A percentile compares a stretch with the other conserved stretches of the same genome.
Evolutionary conservation across 2,888 invertebrate genomes (phyloP).

Genomic region (Epiperipatus broadwayi): DNA sequence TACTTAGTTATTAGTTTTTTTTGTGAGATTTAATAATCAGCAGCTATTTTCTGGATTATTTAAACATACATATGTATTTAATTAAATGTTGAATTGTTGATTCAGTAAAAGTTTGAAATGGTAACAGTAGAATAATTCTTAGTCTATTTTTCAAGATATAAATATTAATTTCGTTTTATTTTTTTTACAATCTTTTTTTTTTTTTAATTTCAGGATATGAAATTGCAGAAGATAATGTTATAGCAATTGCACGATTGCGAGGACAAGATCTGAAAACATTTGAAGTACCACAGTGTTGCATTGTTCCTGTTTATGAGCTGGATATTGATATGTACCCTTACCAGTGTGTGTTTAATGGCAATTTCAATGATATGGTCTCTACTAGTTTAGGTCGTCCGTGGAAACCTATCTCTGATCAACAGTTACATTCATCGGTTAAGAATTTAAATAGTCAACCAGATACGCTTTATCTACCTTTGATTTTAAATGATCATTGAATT

Average conservation of each 20-base stretch:
- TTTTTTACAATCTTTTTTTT: constrained; percentile 8
- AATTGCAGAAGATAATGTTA: constrained; percentile 40
- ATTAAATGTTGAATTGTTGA: too few species aligned
- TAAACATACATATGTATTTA: too few species aligned
- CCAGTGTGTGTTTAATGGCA: constrained; percentile 15
- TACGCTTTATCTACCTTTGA: too few species aligned
- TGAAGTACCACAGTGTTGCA: constrained; percentile 36
- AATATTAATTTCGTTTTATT: not conserved
- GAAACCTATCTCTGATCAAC: constrained; percentile 35
- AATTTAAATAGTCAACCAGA: too few species aligned
- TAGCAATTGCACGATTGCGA: constrained; percentile 43
- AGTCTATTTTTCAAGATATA: too few species aligned
- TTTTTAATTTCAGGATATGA: constrained; percentile 34
- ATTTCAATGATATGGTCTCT: constrained; percentile 26
- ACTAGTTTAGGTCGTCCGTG: constrained; percentile 37
- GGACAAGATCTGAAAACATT: constrained; percentile 37
- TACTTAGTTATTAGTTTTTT: too few species aligned
- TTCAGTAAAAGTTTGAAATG: too few species aligned
- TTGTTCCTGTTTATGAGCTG: constrained; percentile 20
- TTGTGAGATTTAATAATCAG: too few species aligned
- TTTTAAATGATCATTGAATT: too few species aligned
- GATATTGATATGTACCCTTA: constrained; percentile 19
- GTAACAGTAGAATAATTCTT: too few species aligned
- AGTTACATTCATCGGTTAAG: too few species aligned
- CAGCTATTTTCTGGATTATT: too few species aligned